These are phyloP conservation scores for Rhinella marina DNA, from an alignment of 2,797 vertebrate species.

Conservation along the genomic window DNA sequence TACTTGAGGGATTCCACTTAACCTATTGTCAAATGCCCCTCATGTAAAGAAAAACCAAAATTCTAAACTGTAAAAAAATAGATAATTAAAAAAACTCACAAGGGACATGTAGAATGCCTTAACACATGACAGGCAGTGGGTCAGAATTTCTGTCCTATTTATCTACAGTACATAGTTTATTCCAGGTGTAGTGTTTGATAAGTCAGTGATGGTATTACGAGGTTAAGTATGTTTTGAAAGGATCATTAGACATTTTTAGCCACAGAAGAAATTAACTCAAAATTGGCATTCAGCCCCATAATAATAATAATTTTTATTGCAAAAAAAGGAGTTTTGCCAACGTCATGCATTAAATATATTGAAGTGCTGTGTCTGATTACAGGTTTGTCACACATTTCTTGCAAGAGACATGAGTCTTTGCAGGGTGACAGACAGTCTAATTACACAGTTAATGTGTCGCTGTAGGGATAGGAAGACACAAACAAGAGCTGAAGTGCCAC, in stretches of 20 bases:
- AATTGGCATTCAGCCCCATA: neutral
- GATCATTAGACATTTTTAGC: neutral
- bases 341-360: constrained; percentile 16
- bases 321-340: constrained; percentile 36
- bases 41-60: too few relatives aligned
- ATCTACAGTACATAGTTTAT: too few relatives aligned
- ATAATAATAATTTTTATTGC: constrained; percentile 8
- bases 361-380: constrained; percentile 37
- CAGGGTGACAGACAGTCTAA: constrained; percentile 54
- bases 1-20: too few relatives aligned
- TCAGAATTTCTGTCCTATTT: too few relatives aligned
- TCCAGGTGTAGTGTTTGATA: too few relatives aligned
- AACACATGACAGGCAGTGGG: too few relatives aligned
- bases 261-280: neutral
- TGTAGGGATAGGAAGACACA: constrained; percentile 48
- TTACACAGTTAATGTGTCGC: constrained; percentile 42
- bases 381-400: constrained; percentile 42
- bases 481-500: constrained; percentile 22
- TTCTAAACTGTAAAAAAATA: too few relatives aligned
- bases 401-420: neutral
- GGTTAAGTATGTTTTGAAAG: neutral
- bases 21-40: too few relatives aligned
- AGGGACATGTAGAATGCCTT: too few relatives aligned
- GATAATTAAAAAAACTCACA: too few relatives aligned
- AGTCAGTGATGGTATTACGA: neutral